Evolutionary conservation across 2,888 invertebrate genomes (phyloP), one percentile per base, ranked within the genome.

Genomic region (Drosophila nr. fundita): DNA sequence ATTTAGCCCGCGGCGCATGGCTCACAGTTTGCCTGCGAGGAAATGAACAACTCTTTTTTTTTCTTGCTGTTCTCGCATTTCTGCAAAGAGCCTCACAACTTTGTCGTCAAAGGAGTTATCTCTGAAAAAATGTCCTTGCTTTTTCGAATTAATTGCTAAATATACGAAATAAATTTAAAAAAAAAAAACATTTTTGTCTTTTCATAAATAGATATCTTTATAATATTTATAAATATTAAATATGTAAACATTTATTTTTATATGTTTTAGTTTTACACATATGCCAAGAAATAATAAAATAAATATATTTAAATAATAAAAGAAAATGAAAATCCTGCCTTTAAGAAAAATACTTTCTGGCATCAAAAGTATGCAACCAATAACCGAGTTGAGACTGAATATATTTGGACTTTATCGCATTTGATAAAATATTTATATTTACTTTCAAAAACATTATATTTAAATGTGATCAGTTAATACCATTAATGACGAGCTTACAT

Each of bases 21-120:
- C 80, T 73, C 82, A 83, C 77, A 66, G 71, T 75, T 62, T 68
- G 77, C 80, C 73, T 75, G 72, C 69, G 60, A 81, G 75, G 67
- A 71, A 78, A 79, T 72, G 53, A 75, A 71, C 61, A 78, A 30
- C 38, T 49, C 5, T 29, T 38, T 38, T 27, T 27, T 27, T 38
- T 63, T 64, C 58, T 45, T 52, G 57, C 53, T 53, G 34, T 24
- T 24, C 59, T 55, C 42, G 34, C 49, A 13, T 18, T 68, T 73
- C 13, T n/a, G n/a, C 55, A 2, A 8, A 27, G n/a, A 13, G 27
- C 6, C n/a, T 38, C 6, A 27, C 24, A 54, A 54, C 7, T n/a
- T n/a, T 54, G 27, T 13, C 4, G 0, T 7, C 18, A 38, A 27
- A 38, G 8, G 0, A 2, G 13, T 42, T 21, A 11, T 21, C 21